Conservation (phyloP, 2,113 vertebrate genomes). For the Stomatorhinus ivindoensis region DNA sequence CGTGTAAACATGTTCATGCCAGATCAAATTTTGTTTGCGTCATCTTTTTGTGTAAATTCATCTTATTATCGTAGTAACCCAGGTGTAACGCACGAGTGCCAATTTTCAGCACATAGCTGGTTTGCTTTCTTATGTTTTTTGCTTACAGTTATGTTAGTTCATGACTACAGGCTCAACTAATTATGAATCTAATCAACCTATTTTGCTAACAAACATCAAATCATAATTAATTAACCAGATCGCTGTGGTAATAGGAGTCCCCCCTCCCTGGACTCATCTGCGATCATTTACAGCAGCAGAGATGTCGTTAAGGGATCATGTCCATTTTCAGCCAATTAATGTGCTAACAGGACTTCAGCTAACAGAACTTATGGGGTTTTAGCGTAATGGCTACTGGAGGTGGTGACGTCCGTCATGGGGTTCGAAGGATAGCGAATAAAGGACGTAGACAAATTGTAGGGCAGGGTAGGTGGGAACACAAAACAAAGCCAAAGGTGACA, state of each 20-base stretch:
- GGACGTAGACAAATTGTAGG: neutral
- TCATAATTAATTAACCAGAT: neutral
- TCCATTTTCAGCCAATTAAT: too few species aligned
- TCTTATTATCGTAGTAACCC: neutral
- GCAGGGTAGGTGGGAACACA: neutral
- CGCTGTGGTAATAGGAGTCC: neutral
- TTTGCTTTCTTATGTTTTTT: neutral
- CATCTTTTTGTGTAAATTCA: neutral
- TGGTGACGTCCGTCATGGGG: neutral
- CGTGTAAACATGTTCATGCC: neutral
- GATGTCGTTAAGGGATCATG: too few species aligned
- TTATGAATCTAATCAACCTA: neutral
- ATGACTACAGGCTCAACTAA: neutral
- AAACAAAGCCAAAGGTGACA: neutral
- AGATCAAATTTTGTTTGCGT: neutral
- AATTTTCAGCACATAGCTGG: neutral
- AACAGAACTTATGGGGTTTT: neutral
- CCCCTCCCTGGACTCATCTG: neutral
- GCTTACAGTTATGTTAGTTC: neutral
- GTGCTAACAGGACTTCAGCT: neutral
- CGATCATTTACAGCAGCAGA: neutral
- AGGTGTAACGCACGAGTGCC: neutral
- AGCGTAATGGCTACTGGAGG: neutral
- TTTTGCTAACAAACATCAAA: neutral
- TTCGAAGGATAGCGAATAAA: neutral